A percentile compares a stretch with the other conserved stretches of the same genome.
phyloP scores from a whole-genome alignment of 1,140 invertebrate genomes.

The Plodia interpunctella region DNA sequence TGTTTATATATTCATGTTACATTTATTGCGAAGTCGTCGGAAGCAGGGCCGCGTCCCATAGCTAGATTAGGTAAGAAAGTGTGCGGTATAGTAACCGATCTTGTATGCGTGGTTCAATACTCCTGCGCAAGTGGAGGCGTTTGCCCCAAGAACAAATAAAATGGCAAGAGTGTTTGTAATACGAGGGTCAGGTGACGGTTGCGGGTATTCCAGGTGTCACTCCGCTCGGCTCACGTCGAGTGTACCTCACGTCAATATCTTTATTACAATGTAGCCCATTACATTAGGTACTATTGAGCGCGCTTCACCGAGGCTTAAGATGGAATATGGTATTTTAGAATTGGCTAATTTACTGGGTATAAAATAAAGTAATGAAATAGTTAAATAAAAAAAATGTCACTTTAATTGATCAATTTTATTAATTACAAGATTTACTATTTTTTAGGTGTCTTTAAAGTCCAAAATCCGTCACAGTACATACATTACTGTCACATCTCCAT shows the following conservation, averaged over 20 bases:
- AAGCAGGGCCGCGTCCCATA: too few species aligned
- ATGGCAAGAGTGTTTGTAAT: conserved; percentile 48
- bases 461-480: too few species aligned
- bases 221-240: conserved; percentile 5
- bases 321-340: too few species aligned
- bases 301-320: neutral
- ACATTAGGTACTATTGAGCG: neutral
- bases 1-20: too few species aligned
- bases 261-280: neutral
- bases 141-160: conserved; percentile 48
- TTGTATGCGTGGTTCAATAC: conserved; percentile 39
- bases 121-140: conserved; percentile 31
- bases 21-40: too few species aligned
- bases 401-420: too few species aligned
- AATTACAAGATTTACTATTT: too few species aligned
- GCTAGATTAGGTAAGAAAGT: neutral
- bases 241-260: neutral
- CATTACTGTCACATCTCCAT: too few species aligned
- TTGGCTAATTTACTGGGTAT: too few species aligned
- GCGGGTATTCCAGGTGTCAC: conserved; percentile 24
- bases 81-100: conserved; percentile 10
- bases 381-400: too few species aligned
- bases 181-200: conserved; percentile 48
- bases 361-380: too few species aligned
- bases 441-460: too few species aligned